Base-by-base conservation (phyloP, 2,113 vertebrate genomes). In the Craseonycteris thonglongyai region DNA sequence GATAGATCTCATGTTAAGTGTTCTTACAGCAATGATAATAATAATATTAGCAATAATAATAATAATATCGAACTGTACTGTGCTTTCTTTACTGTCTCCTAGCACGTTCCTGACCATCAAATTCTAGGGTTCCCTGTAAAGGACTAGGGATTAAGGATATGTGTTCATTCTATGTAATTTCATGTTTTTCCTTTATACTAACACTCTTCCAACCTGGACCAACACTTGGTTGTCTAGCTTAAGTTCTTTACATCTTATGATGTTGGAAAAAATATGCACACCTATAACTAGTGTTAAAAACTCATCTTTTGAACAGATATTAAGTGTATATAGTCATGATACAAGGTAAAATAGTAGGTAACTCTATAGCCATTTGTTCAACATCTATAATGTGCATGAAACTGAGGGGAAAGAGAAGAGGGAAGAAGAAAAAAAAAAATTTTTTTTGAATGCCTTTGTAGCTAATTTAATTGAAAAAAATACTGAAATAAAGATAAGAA, bases 341-440 rank as follows among this genome's bases (percentile, higher is more conserved):
- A 11, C 7, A 87, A 78, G 45, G 33, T 51, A 68, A 51, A 75
- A 66, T 5, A 49, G 5, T 47, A 54, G 26, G 8, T 40, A 47
- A 69, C 33, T 35, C 40, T 47, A 13, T 10, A 88, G 21, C 0
- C 13, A 13, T 66, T 45, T 63, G 26, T 45, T 92, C 65, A 88
- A 28, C 40, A 66, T 4, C 35, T 63, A 21, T 13, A 22, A 79
- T 22, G 19, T 61, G 0, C 2, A 13, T 76, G 15, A 22, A 22
- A 28, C 18, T 49, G 26, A 45, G 2, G 1, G 6, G 14, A 40
- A 35, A 6, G 69, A 2, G 21, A 40, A 8, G 2, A 1, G 4
- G 14, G 38, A 58, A 24, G 26, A 24, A 58, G 24, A 22, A 58
- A 19, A 7, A 63, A 30, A 22, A 59, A 59, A 33, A 7, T 54